phyloP scores from a whole-genome alignment of 2,113 vertebrate species.

The Megaceryle torquata region DNA sequence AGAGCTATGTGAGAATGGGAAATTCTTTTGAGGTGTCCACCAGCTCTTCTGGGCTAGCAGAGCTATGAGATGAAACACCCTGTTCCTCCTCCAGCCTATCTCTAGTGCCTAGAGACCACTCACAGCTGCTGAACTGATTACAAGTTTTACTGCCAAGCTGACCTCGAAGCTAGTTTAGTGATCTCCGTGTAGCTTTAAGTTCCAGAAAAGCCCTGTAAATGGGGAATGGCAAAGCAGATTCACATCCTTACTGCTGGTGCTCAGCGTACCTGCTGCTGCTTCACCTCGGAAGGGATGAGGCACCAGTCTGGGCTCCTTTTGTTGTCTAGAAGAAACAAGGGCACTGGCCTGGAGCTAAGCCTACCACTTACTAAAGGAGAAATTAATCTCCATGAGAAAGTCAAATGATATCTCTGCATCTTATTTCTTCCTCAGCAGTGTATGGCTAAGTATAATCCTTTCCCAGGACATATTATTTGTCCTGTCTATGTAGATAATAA shows the following conservation, averaged over 20 bases:
- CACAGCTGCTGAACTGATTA: constrained; percentile 32
- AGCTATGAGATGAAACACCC: background rate
- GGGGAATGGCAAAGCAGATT: background rate
- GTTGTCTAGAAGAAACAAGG: background rate
- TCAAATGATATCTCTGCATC: background rate
- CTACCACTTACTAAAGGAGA: background rate
- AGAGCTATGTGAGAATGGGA: background rate
- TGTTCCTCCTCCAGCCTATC: constrained; percentile 1
- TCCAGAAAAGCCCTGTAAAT: background rate
- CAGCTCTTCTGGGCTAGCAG: background rate
- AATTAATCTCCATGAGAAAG: constrained; percentile 20
- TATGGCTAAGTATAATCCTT: constrained; percentile 29
- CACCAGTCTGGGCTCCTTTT: background rate
- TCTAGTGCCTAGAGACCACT: background rate
- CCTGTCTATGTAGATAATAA: constrained; percentile 19
- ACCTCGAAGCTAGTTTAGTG: background rate
- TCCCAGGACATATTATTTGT: constrained; percentile 12
- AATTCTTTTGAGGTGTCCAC: constrained; percentile 38
- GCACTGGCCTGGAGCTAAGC: background rate
- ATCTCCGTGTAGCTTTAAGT: background rate
- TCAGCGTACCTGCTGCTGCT: background rate
- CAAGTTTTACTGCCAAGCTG: background rate
- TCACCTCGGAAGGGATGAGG: background rate
- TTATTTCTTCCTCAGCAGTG: constrained; percentile 1
- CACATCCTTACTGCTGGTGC: background rate